These are phyloP conservation scores for Caenorhabditis auriculariae DNA, from an alignment of 2,888 invertebrate genomes.

Conservation along the genomic window DNA sequence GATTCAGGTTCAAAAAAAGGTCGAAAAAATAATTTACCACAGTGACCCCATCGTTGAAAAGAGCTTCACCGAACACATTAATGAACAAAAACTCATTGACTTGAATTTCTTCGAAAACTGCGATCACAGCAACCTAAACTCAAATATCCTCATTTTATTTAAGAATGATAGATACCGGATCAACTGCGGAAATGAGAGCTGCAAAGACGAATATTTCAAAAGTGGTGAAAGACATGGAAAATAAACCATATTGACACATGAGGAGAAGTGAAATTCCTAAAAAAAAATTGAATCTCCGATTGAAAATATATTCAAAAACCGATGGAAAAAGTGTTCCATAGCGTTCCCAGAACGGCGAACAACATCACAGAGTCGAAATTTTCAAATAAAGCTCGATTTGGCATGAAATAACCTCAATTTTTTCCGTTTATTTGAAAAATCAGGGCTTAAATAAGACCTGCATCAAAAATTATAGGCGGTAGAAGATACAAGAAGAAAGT, in stretches of 20 bases:
- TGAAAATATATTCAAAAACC: constrained; percentile 9
- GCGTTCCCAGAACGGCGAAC: constrained; percentile 86
- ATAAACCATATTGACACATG: constrained; percentile 26
- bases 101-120: constrained; percentile 68
- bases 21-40: constrained; percentile 70
- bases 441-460: constrained; percentile 64
- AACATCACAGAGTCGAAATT: constrained; percentile 91
- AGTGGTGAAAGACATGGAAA: constrained; percentile 36
- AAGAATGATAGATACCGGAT: constrained; percentile 27
- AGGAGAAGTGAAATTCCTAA: constrained; percentile 38
- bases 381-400: constrained; percentile 93
- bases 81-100: constrained; percentile 97
- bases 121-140: constrained; percentile 38
- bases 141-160: neutral
- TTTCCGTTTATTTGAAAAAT: neutral
- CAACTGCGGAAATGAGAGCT: constrained; percentile 46
- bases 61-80: constrained; percentile 95
- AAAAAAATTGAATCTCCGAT: neutral
- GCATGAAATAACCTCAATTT: constrained; percentile 88
- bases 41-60: constrained; percentile 95
- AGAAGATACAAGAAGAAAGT: constrained; percentile 96
- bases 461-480: constrained; percentile 95
- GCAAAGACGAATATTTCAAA: constrained; percentile 47
- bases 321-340: constrained; percentile 81
- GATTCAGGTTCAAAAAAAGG: neutral